Conservation (phyloP, 2,113 vertebrate genomes). For the Rhagologus leucostigma region DNA sequence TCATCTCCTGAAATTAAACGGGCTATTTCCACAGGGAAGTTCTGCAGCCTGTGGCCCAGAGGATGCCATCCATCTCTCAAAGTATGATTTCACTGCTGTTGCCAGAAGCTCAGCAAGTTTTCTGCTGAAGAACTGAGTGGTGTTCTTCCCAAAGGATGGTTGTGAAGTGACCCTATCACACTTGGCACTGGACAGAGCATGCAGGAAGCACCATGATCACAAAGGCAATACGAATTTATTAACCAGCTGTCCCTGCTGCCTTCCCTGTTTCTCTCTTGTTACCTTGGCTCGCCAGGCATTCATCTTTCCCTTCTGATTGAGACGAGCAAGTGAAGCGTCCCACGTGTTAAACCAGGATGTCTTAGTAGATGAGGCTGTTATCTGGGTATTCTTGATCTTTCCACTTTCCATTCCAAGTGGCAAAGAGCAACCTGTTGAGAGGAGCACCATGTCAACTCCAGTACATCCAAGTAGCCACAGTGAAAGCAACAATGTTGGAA, state of each 20-base stretch:
- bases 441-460: background rate
- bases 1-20: background rate
- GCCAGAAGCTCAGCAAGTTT: background rate
- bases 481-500: background rate
- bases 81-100: background rate
- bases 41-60: background rate
- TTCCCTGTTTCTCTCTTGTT: background rate
- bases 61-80: background rate
- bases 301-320: slow-evolving; percentile 74
- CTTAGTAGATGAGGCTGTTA: slow-evolving; percentile 81
- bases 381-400: slow-evolving; percentile 70
- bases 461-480: background rate
- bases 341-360: slow-evolving; percentile 76
- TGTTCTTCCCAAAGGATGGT: background rate
- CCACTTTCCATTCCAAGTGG: slow-evolving; percentile 84
- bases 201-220: background rate
- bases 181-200: background rate
- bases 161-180: background rate
- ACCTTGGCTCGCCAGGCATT: slow-evolving; percentile 90
- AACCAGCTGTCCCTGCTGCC: background rate
- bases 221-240: background rate
- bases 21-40: background rate
- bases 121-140: background rate
- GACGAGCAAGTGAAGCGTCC: slow-evolving; percentile 79
- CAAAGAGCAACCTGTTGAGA: slow-evolving; percentile 79